Conservation (phyloP, 2,888 invertebrate species). For the Lasioglossum calceatum region DNA sequence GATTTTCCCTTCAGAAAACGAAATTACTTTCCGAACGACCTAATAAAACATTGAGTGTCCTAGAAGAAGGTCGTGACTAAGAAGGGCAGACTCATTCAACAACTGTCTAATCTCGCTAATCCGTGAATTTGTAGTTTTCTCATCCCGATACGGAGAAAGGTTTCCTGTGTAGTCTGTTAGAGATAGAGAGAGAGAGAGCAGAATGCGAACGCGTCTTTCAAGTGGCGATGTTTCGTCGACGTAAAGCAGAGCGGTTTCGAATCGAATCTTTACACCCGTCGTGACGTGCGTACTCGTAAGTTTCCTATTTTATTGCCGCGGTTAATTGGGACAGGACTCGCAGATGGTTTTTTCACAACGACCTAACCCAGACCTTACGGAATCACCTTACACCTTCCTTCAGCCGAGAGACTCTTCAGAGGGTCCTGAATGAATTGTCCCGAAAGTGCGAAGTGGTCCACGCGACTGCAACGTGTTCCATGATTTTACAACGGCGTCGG, state of each 20-base stretch:
- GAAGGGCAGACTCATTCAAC: no score
- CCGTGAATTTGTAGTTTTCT: not conserved
- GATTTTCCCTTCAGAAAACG: no score
- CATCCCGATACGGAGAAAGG: not conserved
- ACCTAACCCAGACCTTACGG: slow-evolving; percentile 29
- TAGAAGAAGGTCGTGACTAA: no score
- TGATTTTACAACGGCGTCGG: slow-evolving; percentile 30
- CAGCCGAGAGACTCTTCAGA: slow-evolving; percentile 23
- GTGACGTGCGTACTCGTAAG: slow-evolving; percentile 57
- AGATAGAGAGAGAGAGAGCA: not conserved
- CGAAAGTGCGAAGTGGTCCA: slow-evolving; percentile 5
- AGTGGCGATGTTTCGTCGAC: slow-evolving; percentile 23
- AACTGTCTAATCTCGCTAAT: not conserved
- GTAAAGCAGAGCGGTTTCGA: slow-evolving; percentile 33
- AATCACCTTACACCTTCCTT: slow-evolving; percentile 39
- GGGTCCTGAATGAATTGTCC: slow-evolving; percentile 13
- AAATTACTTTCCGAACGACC: no score
- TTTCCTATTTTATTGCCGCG: slow-evolving; percentile 66
- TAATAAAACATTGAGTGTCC: no score
- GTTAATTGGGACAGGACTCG: slow-evolving; percentile 53
- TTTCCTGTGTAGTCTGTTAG: not conserved
- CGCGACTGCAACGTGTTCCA: slow-evolving; percentile 6
- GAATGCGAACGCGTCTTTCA: slow-evolving; percentile 10
- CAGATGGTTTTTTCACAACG: slow-evolving; percentile 49
- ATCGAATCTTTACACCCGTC: slow-evolving; percentile 49